A percentile compares a stretch with the other conserved stretches of the same genome.
Conservation (phyloP, 2,113 vertebrate genomes). For the Bettongia penicillata region DNA sequence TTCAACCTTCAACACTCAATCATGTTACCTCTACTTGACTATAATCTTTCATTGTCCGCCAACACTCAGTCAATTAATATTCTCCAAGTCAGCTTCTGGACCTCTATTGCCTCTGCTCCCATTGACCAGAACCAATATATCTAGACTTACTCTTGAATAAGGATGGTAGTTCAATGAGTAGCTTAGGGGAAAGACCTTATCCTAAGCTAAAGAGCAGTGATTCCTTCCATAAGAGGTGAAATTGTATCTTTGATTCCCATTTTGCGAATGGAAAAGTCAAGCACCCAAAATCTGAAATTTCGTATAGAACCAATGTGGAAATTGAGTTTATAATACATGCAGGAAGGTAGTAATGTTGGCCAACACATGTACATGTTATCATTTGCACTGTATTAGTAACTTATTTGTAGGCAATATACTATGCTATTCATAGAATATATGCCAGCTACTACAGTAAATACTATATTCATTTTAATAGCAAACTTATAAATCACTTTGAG, state of each 20-base stretch:
- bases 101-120: not conserved
- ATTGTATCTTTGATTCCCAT: not conserved
- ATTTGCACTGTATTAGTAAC: not conserved
- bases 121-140: not conserved
- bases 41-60: not conserved
- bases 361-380: not conserved
- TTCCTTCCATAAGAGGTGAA: not conserved
- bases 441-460: not conserved
- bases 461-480: not conserved
- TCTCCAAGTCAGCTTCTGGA: not conserved
- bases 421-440: not conserved
- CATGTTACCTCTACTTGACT: too few relatives aligned
- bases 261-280: not conserved
- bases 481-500: not conserved
- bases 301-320: not conserved
- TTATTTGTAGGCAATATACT: not conserved
- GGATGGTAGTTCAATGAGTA: not conserved
- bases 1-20: not conserved
- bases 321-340: not conserved
- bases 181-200: not conserved
- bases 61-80: not conserved
- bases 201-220: not conserved
- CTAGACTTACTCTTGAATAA: not conserved
- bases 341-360: not conserved
- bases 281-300: not conserved